Evolutionary conservation across 2,888 invertebrate species (phyloP).

Genomic region (Tillus elongatus): DNA sequence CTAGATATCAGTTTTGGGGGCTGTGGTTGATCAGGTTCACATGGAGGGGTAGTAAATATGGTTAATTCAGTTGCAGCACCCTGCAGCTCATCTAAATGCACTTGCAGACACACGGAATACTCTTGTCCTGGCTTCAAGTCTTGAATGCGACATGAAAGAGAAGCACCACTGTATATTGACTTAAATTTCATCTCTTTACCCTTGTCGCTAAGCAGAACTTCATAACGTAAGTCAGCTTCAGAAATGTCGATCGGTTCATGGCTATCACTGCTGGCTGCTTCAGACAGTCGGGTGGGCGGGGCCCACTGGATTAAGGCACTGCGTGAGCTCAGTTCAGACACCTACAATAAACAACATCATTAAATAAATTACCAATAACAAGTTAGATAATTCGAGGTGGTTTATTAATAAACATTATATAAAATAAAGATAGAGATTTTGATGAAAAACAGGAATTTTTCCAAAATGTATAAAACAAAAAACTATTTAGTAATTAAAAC

Average conservation of each 20-base stretch:
- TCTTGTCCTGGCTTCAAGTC: conserved; percentile 82
- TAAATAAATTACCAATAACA: too few species aligned
- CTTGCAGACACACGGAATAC: conserved; percentile 73
- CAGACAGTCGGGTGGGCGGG: conserved; percentile 49
- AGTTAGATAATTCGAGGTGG: too few species aligned
- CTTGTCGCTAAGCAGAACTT: conserved; percentile 70
- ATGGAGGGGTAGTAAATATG: conserved; percentile 70
- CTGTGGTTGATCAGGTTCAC: conserved; percentile 69
- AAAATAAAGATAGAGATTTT: too few species aligned
- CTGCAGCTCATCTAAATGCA: conserved; percentile 63
- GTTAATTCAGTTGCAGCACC: conserved; percentile 70
- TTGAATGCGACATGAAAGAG: conserved; percentile 69
- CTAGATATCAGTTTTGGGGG: conserved; percentile 63
- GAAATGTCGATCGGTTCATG: conserved; percentile 47
- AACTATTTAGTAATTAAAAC: too few species aligned
- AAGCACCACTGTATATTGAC: conserved; percentile 70
- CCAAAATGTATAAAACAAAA: too few species aligned
- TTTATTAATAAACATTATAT: too few species aligned
- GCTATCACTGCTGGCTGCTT: conserved; percentile 42
- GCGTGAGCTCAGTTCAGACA: conserved; percentile 72
- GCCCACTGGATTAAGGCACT: conserved; percentile 81
- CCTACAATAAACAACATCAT: conserved; percentile 44
- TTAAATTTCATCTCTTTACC: conserved; percentile 75
- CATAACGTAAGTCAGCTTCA: conserved; percentile 65
- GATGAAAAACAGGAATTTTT: too few species aligned